A percentile compares a stretch with the other conserved stretches of the same genome.
Conservation (phyloP, 1,140 invertebrate species). For the Agrilus planipennis region DNA sequence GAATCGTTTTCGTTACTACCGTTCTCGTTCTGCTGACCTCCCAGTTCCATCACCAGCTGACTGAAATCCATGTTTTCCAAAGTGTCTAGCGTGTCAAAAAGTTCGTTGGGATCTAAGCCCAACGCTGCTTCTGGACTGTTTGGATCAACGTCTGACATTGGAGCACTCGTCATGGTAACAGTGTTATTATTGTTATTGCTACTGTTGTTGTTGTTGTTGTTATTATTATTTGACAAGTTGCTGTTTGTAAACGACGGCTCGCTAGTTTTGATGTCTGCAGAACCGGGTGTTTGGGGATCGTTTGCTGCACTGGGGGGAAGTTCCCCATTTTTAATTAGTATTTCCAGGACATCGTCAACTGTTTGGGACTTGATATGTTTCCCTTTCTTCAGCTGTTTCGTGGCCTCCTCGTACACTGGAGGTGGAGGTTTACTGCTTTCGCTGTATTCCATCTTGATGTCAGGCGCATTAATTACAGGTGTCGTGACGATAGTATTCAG, state of each 20-base stretch:
- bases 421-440: constrained; percentile 37
- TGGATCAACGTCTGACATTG: constrained; percentile 31
- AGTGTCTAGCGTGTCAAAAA: constrained; percentile 40
- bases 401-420: constrained; percentile 59
- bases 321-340: constrained; percentile 87
- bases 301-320: constrained; percentile 76
- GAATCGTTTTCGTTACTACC: constrained; percentile 18
- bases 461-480: constrained; percentile 19
- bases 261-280: constrained; percentile 29
- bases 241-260: constrained; percentile 27
- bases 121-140: constrained; percentile 36
- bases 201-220: constrained; percentile 27
- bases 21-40: constrained; percentile 23
- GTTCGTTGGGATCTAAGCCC: constrained; percentile 26
- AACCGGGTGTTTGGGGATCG: constrained; percentile 59
- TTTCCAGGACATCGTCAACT: constrained; percentile 91
- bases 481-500: constrained; percentile 34
- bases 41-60: constrained; percentile 40
- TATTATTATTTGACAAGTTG: constrained; percentile 31
- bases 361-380: constrained; percentile 66
- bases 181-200: constrained; percentile 30
- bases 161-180: constrained; percentile 29
- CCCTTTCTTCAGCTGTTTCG: constrained; percentile 48
- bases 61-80: constrained; percentile 46
- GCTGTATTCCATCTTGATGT: constrained; percentile 12